phyloP scores from a whole-genome alignment of 2,888 invertebrate genomes.

The Cantharis rustica region DNA sequence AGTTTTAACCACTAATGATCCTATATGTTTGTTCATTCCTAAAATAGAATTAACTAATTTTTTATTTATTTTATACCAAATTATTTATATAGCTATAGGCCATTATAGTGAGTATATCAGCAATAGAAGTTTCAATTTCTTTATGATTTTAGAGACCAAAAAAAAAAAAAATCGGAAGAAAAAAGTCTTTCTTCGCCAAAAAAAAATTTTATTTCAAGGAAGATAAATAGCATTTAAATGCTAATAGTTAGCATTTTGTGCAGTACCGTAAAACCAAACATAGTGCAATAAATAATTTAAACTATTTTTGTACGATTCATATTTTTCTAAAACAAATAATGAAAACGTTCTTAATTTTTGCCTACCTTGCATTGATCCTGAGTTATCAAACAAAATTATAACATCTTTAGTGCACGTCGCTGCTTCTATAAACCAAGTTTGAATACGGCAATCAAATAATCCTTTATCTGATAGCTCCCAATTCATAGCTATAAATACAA shows the following conservation, averaged over 20 bases:
- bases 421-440: conserved; percentile 97
- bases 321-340: background rate
- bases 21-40: conserved; percentile 66
- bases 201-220: too few relatives aligned
- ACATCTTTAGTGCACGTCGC: conserved; percentile 98
- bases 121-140: too few relatives aligned
- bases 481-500: conserved; percentile 62
- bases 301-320: background rate
- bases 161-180: too few relatives aligned
- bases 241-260: too few relatives aligned
- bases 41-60: conserved; percentile 26
- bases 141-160: too few relatives aligned
- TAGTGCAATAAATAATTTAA: background rate
- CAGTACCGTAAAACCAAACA: too few relatives aligned
- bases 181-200: too few relatives aligned
- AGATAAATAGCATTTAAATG: too few relatives aligned
- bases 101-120: too few relatives aligned
- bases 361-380: conserved; percentile 96
- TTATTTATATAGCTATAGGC: too few relatives aligned
- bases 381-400: conserved; percentile 91
- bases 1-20: conserved; percentile 83
- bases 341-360: background rate
- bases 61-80: too few relatives aligned
- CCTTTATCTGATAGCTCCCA: conserved; percentile 71
- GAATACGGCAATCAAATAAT: conserved; percentile 89